Base-by-base conservation (phyloP, 2,888 invertebrate species). In the Ophraella communa region DNA sequence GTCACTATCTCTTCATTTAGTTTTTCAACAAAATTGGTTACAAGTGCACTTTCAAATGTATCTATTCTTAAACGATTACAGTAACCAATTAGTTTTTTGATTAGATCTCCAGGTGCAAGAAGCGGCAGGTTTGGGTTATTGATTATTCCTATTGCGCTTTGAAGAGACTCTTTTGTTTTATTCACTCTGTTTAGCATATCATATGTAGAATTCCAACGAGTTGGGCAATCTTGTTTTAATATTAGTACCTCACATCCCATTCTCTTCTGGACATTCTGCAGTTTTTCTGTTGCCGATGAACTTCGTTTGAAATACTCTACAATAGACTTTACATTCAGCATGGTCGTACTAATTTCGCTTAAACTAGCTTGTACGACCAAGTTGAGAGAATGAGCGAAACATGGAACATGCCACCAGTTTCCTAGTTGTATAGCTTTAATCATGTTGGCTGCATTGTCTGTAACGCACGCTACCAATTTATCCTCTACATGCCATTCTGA, bases 281-380 rank as follows among this genome's bases (percentile, higher is more conserved):
- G 33, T 18, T 58, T 35, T 7, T 23, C 33, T n/a, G 14, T 24
- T 5, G 30, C 58, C 20, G 8, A 21, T 7, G 49, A 18, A 14
- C 58, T 58, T 8, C 47, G 23, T 21, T 49, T 58, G 1, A 57
- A 58, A 49, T 27, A 47, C 14, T 58, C 42, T 17, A 55, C 55
- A 23, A 55, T 23, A 11, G 17, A n/a, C 14, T 55, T 42, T 3
- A 55, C 39, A 21, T 55, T 35, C 0, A 8, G 1, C 7, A 39
- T 11, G 7, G 42, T 24, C 8, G 21, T 42, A 42, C n/a, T 3
- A n/a, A 55, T 44, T 17, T 20, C 18, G 10, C 4, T n/a, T 7
- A 30, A n/a, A 4, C 27, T 30, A 3, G 49, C 11, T 21, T 52
- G 52, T 2, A 52, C 52, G 14, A 52, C 8, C 7, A 27, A 7